Percentiles rank a stretch among this genome's conserved stretches.
phyloP scores from a whole-genome alignment of 2,797 vertebrate species.

The Notolabrus celidotus region DNA sequence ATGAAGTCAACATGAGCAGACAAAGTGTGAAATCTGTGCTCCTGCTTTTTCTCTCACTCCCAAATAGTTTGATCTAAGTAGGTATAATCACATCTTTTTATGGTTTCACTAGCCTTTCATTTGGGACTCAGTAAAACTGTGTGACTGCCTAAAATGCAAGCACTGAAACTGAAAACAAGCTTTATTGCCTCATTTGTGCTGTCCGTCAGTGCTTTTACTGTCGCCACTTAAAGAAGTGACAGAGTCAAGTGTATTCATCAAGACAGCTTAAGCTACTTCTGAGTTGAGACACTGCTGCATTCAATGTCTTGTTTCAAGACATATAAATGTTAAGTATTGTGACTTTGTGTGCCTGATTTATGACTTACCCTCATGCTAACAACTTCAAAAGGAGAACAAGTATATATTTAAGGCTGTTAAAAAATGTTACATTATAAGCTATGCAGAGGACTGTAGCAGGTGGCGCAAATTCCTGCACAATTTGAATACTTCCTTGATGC shows the following conservation, averaged over 20 bases:
- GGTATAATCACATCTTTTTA: conserved; percentile 46
- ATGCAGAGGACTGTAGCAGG: too few species aligned
- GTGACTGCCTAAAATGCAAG: conserved; percentile 63
- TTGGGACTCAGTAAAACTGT: conserved; percentile 51
- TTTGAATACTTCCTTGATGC: too few species aligned
- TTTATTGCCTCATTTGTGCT: too few species aligned
- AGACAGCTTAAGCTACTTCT: background rate
- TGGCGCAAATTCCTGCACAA: too few species aligned
- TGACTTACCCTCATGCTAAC: background rate
- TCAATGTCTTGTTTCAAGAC: conserved; percentile 6
- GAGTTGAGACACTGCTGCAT: background rate
- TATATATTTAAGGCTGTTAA: too few species aligned
- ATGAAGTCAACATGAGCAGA: conserved; percentile 47
- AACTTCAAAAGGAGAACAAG: too few species aligned
- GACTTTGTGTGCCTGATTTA: background rate
- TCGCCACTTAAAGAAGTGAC: conserved; percentile 13
- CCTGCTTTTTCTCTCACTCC: conserved; percentile 33
- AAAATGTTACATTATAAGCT: too few species aligned
- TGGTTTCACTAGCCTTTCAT: conserved; percentile 68
- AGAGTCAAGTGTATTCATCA: too few species aligned
- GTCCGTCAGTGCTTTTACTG: conserved; percentile 9
- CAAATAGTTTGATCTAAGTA: too few species aligned
- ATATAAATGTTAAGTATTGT: background rate
- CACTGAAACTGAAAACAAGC: conserved; percentile 38
- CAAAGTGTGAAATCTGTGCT: conserved; percentile 40